Evolutionary conservation across 2,888 invertebrate species (phyloP), one percentile per base, ranked within the genome.

Genomic region (Phortica magna): DNA sequence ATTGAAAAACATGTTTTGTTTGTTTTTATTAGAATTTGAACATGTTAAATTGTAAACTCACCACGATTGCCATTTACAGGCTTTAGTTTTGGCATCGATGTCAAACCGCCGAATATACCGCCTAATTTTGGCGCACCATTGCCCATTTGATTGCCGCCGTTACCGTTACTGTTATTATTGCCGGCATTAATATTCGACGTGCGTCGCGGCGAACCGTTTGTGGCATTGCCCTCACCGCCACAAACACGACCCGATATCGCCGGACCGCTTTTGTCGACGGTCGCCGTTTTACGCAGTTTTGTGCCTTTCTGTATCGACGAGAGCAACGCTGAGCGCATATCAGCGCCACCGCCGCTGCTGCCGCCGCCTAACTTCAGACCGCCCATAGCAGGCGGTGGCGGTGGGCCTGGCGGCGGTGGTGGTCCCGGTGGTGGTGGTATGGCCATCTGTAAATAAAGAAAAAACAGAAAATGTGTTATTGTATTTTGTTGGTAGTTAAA

Each of bases 231-330:
- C 39, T 41, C 65, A 17, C 79, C 81, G 0, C 73, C 77, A 22
- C 84, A 84, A 0, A 85, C 80, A 10, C 83, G 83, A 92, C 97
- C 96, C 83, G 95, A 93, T 82, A 97, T 93, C 72, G 94, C 91
- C 0, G 98, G 98, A 73, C 94, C 95, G 94, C 98, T 98, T 92
- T 97, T 96, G 91, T 98, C 98, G 86, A 96, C 95, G n/a, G 98
- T 98, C 0, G 95, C 95, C 74, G 97, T 94, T 92, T 97, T 98
- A 91, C 96, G 97, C 82, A 98, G 92, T 86, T 94, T 94, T 73
- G 95, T 92, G 76, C 98, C 98, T 91, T 95, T 95, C 85, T 97
- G 94, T 86, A 98, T 98, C 12, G 96, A 96, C 88, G 94, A 95
- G 64, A 98, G 93, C 77, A 98, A 93, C 68, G 96, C 94, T 85